These are phyloP conservation scores for Lethocerus indicus DNA, from an alignment of 1,140 invertebrate species.

Conservation along the genomic window DNA sequence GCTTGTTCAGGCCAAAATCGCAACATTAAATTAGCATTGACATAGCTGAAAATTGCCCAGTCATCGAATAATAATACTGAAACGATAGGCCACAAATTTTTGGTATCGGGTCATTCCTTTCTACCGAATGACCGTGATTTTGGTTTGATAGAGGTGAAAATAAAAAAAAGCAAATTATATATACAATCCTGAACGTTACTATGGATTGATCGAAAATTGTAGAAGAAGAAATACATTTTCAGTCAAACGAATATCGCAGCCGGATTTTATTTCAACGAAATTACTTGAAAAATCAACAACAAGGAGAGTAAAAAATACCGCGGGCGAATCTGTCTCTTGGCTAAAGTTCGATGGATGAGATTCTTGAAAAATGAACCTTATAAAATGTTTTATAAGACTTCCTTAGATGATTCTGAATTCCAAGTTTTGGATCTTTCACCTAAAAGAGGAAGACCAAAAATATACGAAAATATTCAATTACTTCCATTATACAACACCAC, in stretches of 20 bases:
- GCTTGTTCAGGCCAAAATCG: conserved; percentile 17
- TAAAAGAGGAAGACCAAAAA: conserved; percentile 16
- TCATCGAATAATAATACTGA: conserved; percentile 15
- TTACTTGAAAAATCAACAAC: conserved; percentile 10
- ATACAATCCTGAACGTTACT: conserved; percentile 9
- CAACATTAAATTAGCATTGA: conserved; percentile 19
- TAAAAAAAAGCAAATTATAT: conserved; percentile 4
- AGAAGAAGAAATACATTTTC: conserved; percentile 12
- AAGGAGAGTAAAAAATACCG: conserved; percentile 3
- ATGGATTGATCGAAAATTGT: conserved; percentile 4
- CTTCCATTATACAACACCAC: conserved; percentile 16
- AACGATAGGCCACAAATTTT: conserved; percentile 20
- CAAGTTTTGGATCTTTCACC: conserved; percentile 17
- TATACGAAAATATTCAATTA: conserved; percentile 17
- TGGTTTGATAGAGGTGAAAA: conserved; percentile 13
- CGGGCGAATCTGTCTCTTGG: conserved; percentile 9
- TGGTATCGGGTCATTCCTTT: conserved; percentile 20
- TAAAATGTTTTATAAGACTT: conserved; percentile 12
- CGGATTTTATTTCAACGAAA: conserved; percentile 9
- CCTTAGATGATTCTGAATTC: conserved; percentile 15
- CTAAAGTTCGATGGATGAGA: conserved; percentile 14
- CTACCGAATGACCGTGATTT: conserved; percentile 17
- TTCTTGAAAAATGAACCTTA: conserved; percentile 9
- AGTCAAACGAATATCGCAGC: conserved; percentile 4
- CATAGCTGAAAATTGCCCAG: conserved; percentile 17